phyloP scores from a whole-genome alignment of 1,140 invertebrate genomes.

The Antheraea pernyi region DNA sequence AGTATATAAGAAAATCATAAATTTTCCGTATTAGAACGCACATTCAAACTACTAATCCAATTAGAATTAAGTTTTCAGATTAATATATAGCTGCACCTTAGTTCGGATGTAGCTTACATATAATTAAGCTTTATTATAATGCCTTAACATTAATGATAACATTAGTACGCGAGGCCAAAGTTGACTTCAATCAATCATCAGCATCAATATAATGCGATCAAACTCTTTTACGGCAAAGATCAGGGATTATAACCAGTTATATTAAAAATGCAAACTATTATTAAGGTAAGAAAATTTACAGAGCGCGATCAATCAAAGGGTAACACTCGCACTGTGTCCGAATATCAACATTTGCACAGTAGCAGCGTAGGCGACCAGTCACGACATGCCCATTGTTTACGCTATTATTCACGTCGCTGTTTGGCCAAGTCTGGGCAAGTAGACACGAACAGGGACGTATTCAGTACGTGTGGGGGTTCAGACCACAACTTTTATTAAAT shows the following conservation, averaged over 20 bases:
- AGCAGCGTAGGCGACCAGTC: conserved; percentile 39
- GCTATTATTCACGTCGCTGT: conserved; percentile 61
- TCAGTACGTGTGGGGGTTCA: not conserved
- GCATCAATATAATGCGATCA: too few species aligned
- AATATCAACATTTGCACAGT: conserved; percentile 64
- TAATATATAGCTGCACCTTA: too few species aligned
- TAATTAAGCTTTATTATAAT: too few species aligned
- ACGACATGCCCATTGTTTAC: conserved; percentile 42
- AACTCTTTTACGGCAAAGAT: too few species aligned
- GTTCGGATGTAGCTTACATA: too few species aligned
- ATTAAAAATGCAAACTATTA: not conserved
- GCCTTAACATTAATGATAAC: too few species aligned
- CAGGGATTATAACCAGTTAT: not conserved
- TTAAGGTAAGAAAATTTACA: not conserved
- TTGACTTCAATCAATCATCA: too few species aligned
- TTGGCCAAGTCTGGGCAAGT: conserved; percentile 49
- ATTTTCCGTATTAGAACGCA: too few species aligned
- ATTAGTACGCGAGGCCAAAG: too few species aligned
- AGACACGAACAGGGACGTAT: not conserved
- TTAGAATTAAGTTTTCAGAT: too few species aligned
- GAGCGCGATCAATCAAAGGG: conserved; percentile 66
- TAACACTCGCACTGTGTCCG: conserved; percentile 46
- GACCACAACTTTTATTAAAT: not conserved
- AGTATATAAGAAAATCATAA: too few species aligned
- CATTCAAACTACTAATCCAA: too few species aligned